Conservation (phyloP, 2,797 vertebrate species). For the Pachyuromys duprasi region DNA sequence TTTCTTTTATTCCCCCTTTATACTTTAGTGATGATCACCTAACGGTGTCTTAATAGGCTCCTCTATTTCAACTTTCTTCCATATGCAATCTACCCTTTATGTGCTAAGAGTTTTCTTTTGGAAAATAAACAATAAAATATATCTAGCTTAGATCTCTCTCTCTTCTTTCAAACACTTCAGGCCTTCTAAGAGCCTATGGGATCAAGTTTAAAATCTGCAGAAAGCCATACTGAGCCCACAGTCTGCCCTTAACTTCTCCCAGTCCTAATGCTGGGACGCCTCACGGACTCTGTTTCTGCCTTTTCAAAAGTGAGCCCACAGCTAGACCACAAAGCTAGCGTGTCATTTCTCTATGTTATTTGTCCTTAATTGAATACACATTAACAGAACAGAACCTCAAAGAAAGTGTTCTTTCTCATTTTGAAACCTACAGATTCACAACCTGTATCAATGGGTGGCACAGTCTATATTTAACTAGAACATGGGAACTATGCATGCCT, state of each 20-base stretch:
- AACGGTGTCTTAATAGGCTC: slow-evolving; percentile 51
- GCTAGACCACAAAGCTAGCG: slow-evolving; percentile 25
- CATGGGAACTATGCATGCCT: background rate
- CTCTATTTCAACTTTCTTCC: slow-evolving; percentile 46
- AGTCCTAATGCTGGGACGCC: slow-evolving; percentile 33
- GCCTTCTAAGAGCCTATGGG: slow-evolving; percentile 13
- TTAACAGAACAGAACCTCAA: slow-evolving; percentile 27
- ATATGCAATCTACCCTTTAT: slow-evolving; percentile 47
- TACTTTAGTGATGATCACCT: slow-evolving; percentile 35
- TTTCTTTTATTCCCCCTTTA: slow-evolving; percentile 24
- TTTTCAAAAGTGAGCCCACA: slow-evolving; percentile 52
- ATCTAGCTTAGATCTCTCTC: slow-evolving; percentile 58
- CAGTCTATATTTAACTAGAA: background rate
- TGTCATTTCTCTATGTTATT: slow-evolving; percentile 49
- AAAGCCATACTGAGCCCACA: background rate
- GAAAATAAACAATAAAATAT: background rate
- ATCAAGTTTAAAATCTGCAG: slow-evolving; percentile 55
- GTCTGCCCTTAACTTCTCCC: slow-evolving; percentile 2
- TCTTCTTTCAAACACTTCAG: slow-evolving; percentile 32
- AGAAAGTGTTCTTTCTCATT: slow-evolving; percentile 19
- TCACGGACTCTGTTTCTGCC: slow-evolving; percentile 5
- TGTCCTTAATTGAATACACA: slow-evolving; percentile 50
- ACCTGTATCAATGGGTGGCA: background rate
- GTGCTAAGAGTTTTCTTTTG: slow-evolving; percentile 43
- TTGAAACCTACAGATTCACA: slow-evolving; percentile 20